These are phyloP conservation scores for Acrocephalus arundinaceus DNA, from an alignment of 2,113 vertebrate genomes.

Conservation along the genomic window DNA sequence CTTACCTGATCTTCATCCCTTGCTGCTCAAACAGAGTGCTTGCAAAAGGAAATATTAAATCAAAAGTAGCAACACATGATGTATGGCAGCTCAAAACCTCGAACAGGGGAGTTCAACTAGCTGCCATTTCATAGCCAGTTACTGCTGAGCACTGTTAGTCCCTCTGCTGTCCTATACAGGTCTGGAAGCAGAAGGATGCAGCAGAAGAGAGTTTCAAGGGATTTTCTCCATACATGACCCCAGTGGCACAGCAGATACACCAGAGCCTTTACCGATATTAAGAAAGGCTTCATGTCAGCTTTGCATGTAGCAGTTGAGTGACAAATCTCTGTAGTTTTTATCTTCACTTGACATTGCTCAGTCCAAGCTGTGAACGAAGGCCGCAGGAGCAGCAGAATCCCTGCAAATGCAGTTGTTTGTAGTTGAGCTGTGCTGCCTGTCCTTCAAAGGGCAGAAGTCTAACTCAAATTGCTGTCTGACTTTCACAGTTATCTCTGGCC, in stretches of 20 bases:
- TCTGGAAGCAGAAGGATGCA: background rate
- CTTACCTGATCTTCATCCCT: background rate
- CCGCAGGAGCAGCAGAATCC: accelerated
- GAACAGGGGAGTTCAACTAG: background rate
- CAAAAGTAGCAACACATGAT: background rate
- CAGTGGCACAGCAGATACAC: background rate
- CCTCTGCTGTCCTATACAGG: background rate
- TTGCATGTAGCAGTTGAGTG: background rate
- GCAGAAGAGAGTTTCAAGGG: accelerated
- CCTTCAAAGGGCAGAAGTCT: background rate
- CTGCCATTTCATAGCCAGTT: background rate
- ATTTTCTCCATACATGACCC: background rate
- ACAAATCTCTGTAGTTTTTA: background rate
- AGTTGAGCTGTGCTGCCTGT: background rate
- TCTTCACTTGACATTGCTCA: background rate
- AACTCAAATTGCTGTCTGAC: background rate
- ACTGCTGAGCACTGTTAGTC: background rate
- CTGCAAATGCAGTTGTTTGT: accelerated
- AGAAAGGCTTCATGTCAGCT: background rate
- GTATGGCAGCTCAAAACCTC: background rate
- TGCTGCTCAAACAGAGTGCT: background rate
- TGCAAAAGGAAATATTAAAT: background rate
- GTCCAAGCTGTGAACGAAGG: background rate
- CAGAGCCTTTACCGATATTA: background rate
- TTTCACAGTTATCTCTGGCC: background rate